Percentiles rank a stretch among this genome's conserved stretches.
Evolutionary conservation across 1,140 invertebrate genomes (phyloP).

Genomic region (Bactericera cockerelli): DNA sequence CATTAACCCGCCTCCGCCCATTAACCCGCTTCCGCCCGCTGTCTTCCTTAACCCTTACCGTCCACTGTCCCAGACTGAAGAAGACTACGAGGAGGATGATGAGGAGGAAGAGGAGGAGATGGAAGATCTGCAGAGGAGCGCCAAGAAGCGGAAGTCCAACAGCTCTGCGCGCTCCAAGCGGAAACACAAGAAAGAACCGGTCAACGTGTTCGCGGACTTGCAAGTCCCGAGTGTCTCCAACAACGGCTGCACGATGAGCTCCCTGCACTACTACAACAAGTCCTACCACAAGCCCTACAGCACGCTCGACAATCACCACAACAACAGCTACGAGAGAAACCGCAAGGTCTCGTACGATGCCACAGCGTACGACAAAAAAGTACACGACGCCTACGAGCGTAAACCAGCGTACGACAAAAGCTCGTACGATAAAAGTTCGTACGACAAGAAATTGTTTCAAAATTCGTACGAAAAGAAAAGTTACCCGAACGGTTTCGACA

Average conservation of each 20-base stretch:
- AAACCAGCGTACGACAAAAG: no score
- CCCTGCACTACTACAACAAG: constrained; percentile 18
- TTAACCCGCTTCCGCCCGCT: no score
- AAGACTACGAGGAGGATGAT: constrained; percentile 4
- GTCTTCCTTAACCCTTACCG: no score
- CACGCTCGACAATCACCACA: not conserved
- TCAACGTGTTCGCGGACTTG: constrained; percentile 14
- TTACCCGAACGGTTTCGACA: not conserved
- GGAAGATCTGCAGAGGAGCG: not conserved
- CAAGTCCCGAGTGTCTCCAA: constrained; percentile 20
- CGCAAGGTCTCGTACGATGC: not conserved
- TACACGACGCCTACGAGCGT: no score
- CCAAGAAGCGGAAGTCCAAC: not conserved
- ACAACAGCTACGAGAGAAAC: not conserved
- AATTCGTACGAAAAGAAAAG: not conserved
- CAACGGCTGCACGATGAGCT: constrained; percentile 16
- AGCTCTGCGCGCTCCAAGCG: not conserved
- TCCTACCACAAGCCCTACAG: not conserved
- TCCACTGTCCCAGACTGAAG: not conserved
- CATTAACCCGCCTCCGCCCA: no score
- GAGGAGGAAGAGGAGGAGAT: not conserved
- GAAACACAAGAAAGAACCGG: not conserved
- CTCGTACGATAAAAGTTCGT: not conserved
- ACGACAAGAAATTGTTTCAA: constrained; percentile 5
- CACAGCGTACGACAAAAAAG: not conserved